phyloP scores from a whole-genome alignment of 2,113 vertebrate genomes.

The Cricetomys ansorgei region DNA sequence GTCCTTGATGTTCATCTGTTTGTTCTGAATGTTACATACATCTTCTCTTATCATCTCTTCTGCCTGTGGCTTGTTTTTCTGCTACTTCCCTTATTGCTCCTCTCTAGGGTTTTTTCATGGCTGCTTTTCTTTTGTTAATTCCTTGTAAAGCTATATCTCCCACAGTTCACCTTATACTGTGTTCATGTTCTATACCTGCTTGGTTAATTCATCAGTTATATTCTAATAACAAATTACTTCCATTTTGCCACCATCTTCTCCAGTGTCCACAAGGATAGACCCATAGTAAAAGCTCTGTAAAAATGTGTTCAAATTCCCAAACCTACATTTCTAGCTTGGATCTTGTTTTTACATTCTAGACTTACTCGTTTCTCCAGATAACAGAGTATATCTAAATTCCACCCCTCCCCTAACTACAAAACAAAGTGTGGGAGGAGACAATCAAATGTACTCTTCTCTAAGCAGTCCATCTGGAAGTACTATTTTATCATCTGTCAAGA shows the following conservation, averaged over 20 bases:
- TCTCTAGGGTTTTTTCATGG: not conserved
- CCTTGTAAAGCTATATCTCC: not conserved
- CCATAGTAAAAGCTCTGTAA: not conserved
- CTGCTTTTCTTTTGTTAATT: too few relatives aligned
- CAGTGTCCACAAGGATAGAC: not conserved
- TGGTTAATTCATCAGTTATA: not conserved
- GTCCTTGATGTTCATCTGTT: not conserved
- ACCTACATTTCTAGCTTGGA: constrained; percentile 7
- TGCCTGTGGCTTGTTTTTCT: constrained; percentile 5
- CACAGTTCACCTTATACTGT: not conserved
- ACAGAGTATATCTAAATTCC: not conserved
- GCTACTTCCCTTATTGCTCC: not conserved
- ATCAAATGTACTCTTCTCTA: not conserved
- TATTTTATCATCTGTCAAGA: constrained; percentile 1
- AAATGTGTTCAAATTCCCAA: not conserved
- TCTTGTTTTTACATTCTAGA: not conserved
- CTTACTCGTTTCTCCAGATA: not conserved
- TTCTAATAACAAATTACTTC: not conserved
- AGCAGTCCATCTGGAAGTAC: not conserved
- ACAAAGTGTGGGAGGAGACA: not conserved
- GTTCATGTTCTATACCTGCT: not conserved
- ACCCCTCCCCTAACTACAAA: constrained; percentile 10
- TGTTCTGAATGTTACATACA: not conserved
- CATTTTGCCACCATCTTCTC: not conserved
- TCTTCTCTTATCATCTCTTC: not conserved